Evolutionary conservation across 2,797 vertebrate genomes (phyloP).

Genomic region (Fringilla coelebs): DNA sequence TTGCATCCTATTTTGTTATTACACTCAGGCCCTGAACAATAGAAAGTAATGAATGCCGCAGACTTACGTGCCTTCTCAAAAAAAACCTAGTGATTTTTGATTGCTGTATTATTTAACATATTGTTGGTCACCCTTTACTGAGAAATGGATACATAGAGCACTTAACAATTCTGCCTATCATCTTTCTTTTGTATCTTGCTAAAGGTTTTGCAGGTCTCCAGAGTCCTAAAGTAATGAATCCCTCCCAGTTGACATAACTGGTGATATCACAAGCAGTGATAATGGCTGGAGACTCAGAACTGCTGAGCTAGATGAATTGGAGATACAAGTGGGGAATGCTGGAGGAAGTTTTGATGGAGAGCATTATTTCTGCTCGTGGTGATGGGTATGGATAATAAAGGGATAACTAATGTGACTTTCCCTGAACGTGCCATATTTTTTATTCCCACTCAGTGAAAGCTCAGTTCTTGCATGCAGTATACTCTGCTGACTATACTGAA

Average conservation of each 20-base stretch:
- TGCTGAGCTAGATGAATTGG: neutral
- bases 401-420: neutral
- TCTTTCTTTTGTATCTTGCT: neutral
- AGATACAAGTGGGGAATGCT: neutral
- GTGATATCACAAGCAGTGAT: neutral
- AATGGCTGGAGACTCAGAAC: neutral
- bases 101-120: neutral
- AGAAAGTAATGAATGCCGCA: neutral
- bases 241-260: neutral
- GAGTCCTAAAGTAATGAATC: neutral
- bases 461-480: neutral
- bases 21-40: neutral
- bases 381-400: neutral
- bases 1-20: neutral
- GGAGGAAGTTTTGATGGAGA: neutral
- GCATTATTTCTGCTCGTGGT: neutral
- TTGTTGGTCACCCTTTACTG: neutral
- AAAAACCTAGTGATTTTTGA: neutral
- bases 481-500: neutral
- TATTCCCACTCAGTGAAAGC: neutral
- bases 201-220: neutral
- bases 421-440: fast-evolving
- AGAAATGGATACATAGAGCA: neutral
- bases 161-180: neutral
- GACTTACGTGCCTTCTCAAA: fast-evolving